Base-by-base conservation (phyloP, 2,888 invertebrate genomes). In the Tetanocera ferruginea region DNA sequence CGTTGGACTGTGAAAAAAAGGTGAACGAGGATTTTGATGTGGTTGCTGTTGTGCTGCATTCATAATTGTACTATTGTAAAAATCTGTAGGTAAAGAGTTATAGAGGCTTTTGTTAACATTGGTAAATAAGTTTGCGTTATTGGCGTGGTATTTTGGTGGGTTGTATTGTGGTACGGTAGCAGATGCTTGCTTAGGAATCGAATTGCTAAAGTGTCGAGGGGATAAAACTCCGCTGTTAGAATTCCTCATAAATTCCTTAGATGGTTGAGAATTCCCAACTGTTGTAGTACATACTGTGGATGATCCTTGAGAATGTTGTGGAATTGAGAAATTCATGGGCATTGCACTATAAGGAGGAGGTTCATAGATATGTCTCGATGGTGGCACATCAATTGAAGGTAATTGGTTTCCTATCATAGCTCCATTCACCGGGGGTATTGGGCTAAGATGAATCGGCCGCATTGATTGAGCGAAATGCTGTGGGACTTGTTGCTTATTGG, bases 131-230 rank as follows among this genome's bases (percentile, higher is more conserved):
- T 70, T 80, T 23, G 57, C 78, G 81, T 76, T 78, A 67, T 72
- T 80, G 66, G 71, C 71, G 9, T 64, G 60, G 73, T 69, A 85
- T 80, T 83, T 87, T 85, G 87, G 87, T 86, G 86, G 87, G 86
- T 86, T 85, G 17, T 74, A 82, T 83, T 79, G 37, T 76, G 79
- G 31, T 76, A 81, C 19, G 64, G 79, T 69, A 76, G 80, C 43
- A 64, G 82, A 28, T 66, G 64, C 70, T 43, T 80, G 80, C 64
- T 78, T 80, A 25, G 28, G 70, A 66, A 49, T 23, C 43, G 71
- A 34, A 37, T 57, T 57, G 43, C 25, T 72, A 23, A 62, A 77
- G 51, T 77, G 62, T 52, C 78, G 72, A 28, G 77, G 66, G 14
- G 79, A 77, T 8, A 70, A 57, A 37, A 80, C 51, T 14, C 79